Evolutionary conservation across 2,888 invertebrate species (phyloP).

Genomic region (Trissonchulus latispiculum): DNA sequence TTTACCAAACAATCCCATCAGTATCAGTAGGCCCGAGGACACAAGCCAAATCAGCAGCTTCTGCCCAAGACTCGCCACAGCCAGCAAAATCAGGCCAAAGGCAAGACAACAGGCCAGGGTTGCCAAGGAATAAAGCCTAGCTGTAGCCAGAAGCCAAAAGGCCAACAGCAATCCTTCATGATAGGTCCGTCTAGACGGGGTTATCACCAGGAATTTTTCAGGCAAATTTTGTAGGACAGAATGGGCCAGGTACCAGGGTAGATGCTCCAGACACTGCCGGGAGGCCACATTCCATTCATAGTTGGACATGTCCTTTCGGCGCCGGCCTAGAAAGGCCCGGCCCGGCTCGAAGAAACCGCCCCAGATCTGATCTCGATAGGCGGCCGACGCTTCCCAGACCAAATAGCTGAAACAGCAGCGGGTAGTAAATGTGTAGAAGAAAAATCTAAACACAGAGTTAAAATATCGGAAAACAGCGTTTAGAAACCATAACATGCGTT

Average conservation of each 20-base stretch:
- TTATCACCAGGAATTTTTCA: too few relatives aligned
- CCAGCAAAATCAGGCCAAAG: background rate
- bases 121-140: background rate
- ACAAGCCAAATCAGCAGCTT: background rate
- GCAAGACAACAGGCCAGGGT: background rate
- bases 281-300: conserved; percentile 18
- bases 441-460: too few relatives aligned
- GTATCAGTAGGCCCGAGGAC: background rate
- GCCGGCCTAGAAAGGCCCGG: conserved; percentile 12
- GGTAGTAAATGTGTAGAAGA: too few relatives aligned
- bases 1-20: background rate
- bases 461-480: too few relatives aligned
- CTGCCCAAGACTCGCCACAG: background rate
- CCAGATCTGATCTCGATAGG: background rate
- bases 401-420: background rate
- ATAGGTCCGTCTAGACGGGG: background rate
- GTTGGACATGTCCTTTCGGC: conserved; percentile 3
- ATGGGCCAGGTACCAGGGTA: background rate
- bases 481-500: too few relatives aligned
- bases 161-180: background rate
- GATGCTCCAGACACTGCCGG: background rate
- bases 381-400: background rate
- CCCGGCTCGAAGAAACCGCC: conserved; percentile 19
- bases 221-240: background rate
- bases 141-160: background rate